phyloP scores from a whole-genome alignment of 2,888 invertebrate genomes.

The Neoaliturus tenellus region DNA sequence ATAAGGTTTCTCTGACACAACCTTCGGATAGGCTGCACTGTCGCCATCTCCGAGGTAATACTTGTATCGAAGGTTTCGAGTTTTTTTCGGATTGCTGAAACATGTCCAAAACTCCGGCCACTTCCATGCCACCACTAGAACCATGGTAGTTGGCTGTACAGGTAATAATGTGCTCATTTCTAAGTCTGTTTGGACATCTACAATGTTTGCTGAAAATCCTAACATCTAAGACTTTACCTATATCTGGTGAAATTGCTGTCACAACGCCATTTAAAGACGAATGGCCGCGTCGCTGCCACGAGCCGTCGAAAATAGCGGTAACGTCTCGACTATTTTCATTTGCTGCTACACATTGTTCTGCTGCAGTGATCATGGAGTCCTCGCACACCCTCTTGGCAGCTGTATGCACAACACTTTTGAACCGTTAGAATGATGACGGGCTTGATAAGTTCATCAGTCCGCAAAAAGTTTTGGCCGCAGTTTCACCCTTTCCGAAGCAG shows the following conservation, averaged over 20 bases:
- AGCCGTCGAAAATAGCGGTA: conserved; percentile 44
- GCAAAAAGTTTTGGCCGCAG: no score
- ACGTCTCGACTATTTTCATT: conserved; percentile 49
- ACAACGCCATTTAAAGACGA: conserved; percentile 41
- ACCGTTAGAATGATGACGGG: no score
- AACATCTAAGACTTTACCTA: conserved; percentile 19
- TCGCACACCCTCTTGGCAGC: no score
- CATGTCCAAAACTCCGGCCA: neutral
- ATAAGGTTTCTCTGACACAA: neutral
- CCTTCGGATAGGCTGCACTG: neutral
- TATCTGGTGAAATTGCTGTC: neutral
- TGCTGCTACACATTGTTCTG: no score
- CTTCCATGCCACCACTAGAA: conserved; percentile 47
- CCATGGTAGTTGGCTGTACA: conserved; percentile 51
- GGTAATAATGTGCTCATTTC: conserved; percentile 14
- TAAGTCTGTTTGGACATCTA: conserved; percentile 29
- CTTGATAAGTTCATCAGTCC: no score
- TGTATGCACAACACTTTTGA: no score
- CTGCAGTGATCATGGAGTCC: neutral
- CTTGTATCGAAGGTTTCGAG: neutral
- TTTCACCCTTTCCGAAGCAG: no score
- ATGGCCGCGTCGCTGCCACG: conserved; percentile 12
- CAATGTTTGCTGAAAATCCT: conserved; percentile 26
- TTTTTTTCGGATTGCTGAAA: neutral
- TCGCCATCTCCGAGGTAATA: conserved; percentile 21